Conservation (phyloP, 23 tunicate genomes). For the Diplosoma virens region DNA sequence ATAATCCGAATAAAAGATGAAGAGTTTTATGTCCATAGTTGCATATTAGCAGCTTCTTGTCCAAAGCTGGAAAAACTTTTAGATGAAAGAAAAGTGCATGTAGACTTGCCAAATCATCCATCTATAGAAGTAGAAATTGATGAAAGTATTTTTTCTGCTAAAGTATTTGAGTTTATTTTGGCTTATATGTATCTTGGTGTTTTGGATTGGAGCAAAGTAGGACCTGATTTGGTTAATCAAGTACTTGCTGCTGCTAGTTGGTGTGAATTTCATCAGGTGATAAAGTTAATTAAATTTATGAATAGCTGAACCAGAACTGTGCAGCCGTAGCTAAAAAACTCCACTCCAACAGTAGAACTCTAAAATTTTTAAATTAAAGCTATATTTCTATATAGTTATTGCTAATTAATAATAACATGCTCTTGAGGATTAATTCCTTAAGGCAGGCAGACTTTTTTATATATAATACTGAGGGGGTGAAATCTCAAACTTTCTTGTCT, state of each 20-base stretch:
- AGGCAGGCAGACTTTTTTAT: no score
- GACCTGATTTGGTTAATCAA: conserved; percentile 11
- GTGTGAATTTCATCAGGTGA: conserved; percentile 53
- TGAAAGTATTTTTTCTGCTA: conserved; percentile 8
- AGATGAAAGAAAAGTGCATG: neutral
- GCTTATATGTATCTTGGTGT: conserved; percentile 49
- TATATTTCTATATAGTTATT: no score
- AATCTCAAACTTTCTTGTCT: no score
- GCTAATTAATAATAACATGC: no score
- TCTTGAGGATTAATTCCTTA: no score
- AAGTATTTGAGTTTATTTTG: conserved; percentile 31
- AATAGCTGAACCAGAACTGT: no score
- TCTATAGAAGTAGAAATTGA: neutral
- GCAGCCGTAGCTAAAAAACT: no score
- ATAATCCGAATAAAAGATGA: conserved; percentile 41
- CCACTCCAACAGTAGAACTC: no score
- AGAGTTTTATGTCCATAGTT: conserved; percentile 51
- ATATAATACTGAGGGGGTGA: no score
- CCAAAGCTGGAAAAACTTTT: conserved; percentile 63
- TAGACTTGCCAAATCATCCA: neutral
- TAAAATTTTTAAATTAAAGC: no score
- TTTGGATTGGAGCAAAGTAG: conserved; percentile 28
- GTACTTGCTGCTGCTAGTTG: conserved; percentile 36
- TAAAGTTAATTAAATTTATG: no score
- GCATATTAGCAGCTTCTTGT: conserved; percentile 71